Base-by-base conservation (phyloP, 2,888 invertebrate species). In the Tanypteryx hageni region DNA sequence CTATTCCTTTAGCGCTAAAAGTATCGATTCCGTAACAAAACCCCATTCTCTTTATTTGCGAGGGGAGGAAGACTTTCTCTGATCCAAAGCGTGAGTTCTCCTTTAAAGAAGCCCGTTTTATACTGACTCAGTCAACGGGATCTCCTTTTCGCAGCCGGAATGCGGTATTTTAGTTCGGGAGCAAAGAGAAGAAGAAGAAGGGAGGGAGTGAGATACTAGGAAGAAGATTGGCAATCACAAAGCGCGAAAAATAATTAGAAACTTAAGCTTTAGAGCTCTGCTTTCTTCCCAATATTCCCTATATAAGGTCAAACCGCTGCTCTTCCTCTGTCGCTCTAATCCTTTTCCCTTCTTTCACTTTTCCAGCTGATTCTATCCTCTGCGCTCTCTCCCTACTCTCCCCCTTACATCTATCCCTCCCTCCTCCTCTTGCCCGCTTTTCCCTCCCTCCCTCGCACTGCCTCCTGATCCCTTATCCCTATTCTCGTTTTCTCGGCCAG, bases 101-200 rank as follows among this genome's bases (percentile, higher is more conserved):
- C 89, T 89, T 89, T 89, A 89, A 89, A 27, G 8, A 31, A 64
- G 61, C 18, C 61, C 64, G 89, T 89, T 89, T 18, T 61, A 18
- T 61, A 86, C 59, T 2, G 61, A 57, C 56, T 16, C 13, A 56
- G 64, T 44, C 89, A 89, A 61, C 59, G 61, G 31, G 61, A 86
- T 61, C 86, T 58, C 58, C 86, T 61, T 89, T 89, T 89, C 64
- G 31, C n/a, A 2, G 31, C 31, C 86, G 86, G 27, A 86, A 86
- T 86, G 16, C 61, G 44, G 89, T 58, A 44, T 64, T 89, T 89
- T 22, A 31, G 61, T 89, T 56, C 27, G 64, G 31, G 27, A 18
- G 61, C 76, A 27, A 76, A 76, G 44, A 76, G 76, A 76, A 27
- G 76, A 27, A 16, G 8, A 14, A 16, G 61, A 64, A 14, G n/a